Percentiles rank a stretch among this genome's conserved stretches.
phyloP scores from a whole-genome alignment of 2,888 invertebrate genomes.

The Luperina testacea region DNA sequence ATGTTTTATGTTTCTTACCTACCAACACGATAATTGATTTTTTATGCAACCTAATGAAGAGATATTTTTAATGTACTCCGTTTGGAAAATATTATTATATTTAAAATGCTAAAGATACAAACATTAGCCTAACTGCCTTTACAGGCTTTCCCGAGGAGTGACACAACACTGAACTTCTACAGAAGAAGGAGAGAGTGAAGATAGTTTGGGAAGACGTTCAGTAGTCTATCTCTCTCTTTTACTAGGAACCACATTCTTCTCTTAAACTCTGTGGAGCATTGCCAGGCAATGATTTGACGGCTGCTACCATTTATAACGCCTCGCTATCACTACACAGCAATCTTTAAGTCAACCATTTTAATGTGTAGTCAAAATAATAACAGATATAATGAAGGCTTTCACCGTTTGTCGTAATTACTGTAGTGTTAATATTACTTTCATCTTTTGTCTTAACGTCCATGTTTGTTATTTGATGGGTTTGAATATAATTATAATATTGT shows the following conservation, averaged over 20 bases:
- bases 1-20: background rate
- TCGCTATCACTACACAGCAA: background rate
- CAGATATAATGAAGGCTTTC: constrained; percentile 31
- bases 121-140: background rate
- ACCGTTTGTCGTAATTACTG: constrained; percentile 52
- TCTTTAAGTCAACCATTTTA: constrained; percentile 4
- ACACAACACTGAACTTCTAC: too few relatives aligned
- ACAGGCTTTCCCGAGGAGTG: background rate
- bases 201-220: background rate
- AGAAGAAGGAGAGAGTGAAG: background rate
- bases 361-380: constrained; percentile 49
- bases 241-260: too few relatives aligned
- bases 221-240: too few relatives aligned
- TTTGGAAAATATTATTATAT: background rate
- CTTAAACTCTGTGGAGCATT: background rate
- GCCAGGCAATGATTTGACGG: background rate
- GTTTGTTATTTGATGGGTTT: constrained; percentile 56
- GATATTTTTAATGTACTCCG: background rate
- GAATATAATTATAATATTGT: constrained; percentile 53
- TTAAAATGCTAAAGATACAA: background rate
- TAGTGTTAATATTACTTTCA: constrained; percentile 52
- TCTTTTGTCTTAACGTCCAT: constrained; percentile 25
- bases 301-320: background rate
- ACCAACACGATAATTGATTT: background rate
- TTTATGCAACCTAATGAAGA: background rate